Evolutionary conservation across 1,140 invertebrate genomes (phyloP).

Genomic region (Acromyrmex charruanus): DNA sequence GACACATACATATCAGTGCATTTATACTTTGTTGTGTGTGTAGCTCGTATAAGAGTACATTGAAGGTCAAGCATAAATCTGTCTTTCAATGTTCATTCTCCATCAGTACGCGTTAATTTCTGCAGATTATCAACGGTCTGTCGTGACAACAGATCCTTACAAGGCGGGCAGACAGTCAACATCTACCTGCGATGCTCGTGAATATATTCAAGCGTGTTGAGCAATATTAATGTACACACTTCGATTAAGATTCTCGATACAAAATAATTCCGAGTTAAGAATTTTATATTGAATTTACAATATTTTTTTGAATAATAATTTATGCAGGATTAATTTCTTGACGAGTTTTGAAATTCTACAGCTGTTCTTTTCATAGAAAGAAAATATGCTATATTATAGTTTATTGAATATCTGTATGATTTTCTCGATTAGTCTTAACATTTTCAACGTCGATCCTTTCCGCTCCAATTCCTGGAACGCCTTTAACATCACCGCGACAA

Average conservation of each 20-base stretch:
- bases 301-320: neutral
- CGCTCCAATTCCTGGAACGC: slow-evolving; percentile 32
- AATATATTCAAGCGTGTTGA: slow-evolving; percentile 4
- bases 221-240: neutral
- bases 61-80: slow-evolving; percentile 65
- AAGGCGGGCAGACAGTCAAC: slow-evolving; percentile 23
- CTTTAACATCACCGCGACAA: slow-evolving; percentile 23
- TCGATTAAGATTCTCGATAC: slow-evolving; percentile 8
- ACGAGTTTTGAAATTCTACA: neutral
- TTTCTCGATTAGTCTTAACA: neutral
- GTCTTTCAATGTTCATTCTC: slow-evolving; percentile 59
- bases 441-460: slow-evolving; percentile 15
- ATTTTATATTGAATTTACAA: neutral
- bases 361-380: neutral
- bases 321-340: neutral
- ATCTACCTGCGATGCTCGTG: neutral
- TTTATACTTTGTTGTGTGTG: neutral
- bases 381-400: neutral
- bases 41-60: slow-evolving; percentile 23
- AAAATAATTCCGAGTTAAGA: neutral
- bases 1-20: slow-evolving; percentile 4
- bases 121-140: slow-evolving; percentile 56
- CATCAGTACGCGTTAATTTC: slow-evolving; percentile 66
- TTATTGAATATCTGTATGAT: neutral
- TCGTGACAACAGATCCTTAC: slow-evolving; percentile 60